Conservation (phyloP, 2,797 vertebrate species). For the Hephaestus fuliginosus region DNA sequence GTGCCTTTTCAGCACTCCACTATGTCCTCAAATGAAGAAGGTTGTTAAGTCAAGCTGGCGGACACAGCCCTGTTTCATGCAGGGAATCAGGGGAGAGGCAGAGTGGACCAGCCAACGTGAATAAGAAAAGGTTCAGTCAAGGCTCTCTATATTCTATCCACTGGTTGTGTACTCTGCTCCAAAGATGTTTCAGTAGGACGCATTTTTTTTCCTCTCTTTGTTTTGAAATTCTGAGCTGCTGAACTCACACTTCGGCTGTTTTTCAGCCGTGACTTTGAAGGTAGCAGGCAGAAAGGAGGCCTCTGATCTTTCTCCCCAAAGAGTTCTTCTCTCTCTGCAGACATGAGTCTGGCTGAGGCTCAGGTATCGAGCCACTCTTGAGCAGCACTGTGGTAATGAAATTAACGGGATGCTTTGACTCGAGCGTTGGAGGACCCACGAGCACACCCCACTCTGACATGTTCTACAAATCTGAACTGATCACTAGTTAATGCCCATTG, state of each 20-base stretch:
- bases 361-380: slow-evolving; percentile 71
- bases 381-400: slow-evolving; percentile 65
- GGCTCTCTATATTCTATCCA: slow-evolving; percentile 59
- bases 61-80: slow-evolving; percentile 28
- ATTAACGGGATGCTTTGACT: slow-evolving; percentile 67
- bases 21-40: not conserved
- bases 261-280: slow-evolving; percentile 83
- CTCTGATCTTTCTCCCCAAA: slow-evolving; percentile 82
- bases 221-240: slow-evolving; percentile 80
- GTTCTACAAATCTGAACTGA: slow-evolving; percentile 43
- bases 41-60: slow-evolving; percentile 34
- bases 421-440: slow-evolving; percentile 17
- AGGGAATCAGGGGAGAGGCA: slow-evolving; percentile 28
- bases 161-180: slow-evolving; percentile 48
- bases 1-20: not conserved
- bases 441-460: slow-evolving; percentile 20
- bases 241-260: slow-evolving; percentile 79
- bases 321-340: slow-evolving; percentile 68
- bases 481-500: slow-evolving; percentile 45
- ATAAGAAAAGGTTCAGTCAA: slow-evolving; percentile 47
- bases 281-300: slow-evolving; percentile 76
- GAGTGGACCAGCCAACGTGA: slow-evolving; percentile 19
- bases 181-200: slow-evolving; percentile 62
- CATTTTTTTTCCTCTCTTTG: slow-evolving; percentile 64
- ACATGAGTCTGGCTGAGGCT: slow-evolving; percentile 60